Percentiles rank a stretch among this genome's conserved stretches.
Evolutionary conservation across 2,888 invertebrate genomes (phyloP).

Genomic region (Hemaris fuciformis): DNA sequence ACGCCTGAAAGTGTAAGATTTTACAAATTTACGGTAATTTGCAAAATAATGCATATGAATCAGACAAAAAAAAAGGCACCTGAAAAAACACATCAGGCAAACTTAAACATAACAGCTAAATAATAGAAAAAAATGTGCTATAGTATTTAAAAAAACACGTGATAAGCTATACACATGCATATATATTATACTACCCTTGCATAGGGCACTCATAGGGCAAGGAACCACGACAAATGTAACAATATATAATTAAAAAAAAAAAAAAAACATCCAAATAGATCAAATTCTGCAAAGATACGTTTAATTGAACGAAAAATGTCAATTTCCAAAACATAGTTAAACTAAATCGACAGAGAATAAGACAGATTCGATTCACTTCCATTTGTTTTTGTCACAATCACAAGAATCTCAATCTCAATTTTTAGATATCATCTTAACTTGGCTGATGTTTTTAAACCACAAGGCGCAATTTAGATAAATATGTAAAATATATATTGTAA

Average conservation of each 20-base stretch:
- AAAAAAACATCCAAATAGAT: conserved; percentile 13
- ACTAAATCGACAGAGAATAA: conserved; percentile 9
- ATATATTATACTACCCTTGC: conserved; percentile 13
- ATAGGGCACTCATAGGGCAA: conserved; percentile 2
- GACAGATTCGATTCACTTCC: neutral
- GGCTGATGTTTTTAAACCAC: neutral
- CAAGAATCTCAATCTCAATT: neutral
- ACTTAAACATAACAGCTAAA: conserved; percentile 67
- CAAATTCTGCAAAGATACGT: conserved; percentile 13
- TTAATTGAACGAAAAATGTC: conserved; percentile 10
- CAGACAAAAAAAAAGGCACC: conserved; percentile 20
- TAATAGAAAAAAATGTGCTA: conserved; percentile 46
- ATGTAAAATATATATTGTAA: neutral
- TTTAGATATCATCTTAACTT: neutral
- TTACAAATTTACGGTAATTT: neutral
- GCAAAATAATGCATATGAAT: conserved; percentile 1
- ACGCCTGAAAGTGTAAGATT: neutral
- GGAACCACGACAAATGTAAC: neutral
- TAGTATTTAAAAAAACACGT: conserved; percentile 29
- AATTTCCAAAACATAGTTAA: neutral
- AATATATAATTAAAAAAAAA: conserved; percentile 4
- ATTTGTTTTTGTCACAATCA: neutral
- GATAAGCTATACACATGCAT: conserved; percentile 35
- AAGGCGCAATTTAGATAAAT: no score
- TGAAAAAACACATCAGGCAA: conserved; percentile 27